These are phyloP conservation scores for Taphrorychus bicolor DNA, from an alignment of 2,888 invertebrate genomes.

Conservation along the genomic window DNA sequence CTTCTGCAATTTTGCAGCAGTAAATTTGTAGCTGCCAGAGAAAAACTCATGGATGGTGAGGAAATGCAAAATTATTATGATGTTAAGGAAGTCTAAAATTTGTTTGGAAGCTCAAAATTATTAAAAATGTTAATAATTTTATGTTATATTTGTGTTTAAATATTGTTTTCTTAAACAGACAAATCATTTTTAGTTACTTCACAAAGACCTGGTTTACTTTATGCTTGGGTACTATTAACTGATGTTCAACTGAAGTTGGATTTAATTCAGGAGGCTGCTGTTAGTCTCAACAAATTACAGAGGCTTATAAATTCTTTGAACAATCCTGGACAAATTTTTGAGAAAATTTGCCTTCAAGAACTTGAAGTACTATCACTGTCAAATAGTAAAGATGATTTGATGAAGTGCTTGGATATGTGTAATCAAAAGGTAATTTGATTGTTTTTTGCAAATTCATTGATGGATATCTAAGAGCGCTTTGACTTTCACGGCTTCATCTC, in stretches of 20 bases:
- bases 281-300: conserved; percentile 55
- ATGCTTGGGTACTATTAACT: conserved; percentile 62
- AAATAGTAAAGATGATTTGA: conserved; percentile 61
- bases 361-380: conserved; percentile 60
- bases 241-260: conserved; percentile 62
- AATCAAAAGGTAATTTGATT: conserved; percentile 12
- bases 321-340: conserved; percentile 50
- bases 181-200: conserved; percentile 56
- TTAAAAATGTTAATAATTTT: too few species aligned
- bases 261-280: conserved; percentile 63
- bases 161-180: too few species aligned
- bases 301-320: conserved; percentile 47
- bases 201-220: conserved; percentile 58
- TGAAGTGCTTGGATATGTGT: conserved; percentile 32
- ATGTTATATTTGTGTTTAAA: too few species aligned
- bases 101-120: too few species aligned
- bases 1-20: conserved; percentile 61
- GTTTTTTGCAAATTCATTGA: too few species aligned
- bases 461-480: too few species aligned
- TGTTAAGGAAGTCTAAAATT: too few species aligned
- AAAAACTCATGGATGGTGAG: conserved; percentile 59
- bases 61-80: background rate
- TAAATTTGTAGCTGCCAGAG: conserved; percentile 65
- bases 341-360: conserved; percentile 52
- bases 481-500: too few species aligned